Evolutionary conservation across 2,888 invertebrate genomes (phyloP).

Genomic region (Onthophagus sagittarius): DNA sequence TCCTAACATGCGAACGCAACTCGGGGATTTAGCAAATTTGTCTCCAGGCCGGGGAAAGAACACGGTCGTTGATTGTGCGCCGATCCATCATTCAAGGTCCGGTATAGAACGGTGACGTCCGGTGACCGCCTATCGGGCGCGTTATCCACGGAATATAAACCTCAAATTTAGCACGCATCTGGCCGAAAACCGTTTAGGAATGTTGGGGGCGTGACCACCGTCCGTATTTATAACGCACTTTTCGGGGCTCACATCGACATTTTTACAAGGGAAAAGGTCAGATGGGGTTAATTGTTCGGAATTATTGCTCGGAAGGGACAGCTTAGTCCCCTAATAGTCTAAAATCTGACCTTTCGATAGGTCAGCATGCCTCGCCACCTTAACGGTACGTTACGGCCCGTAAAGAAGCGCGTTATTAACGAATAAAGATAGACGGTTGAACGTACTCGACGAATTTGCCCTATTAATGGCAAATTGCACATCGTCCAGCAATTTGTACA

Average conservation of each 20-base stretch:
- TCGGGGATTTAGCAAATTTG: slow-evolving; percentile 9
- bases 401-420: slow-evolving; percentile 7
- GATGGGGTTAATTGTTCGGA: slow-evolving; percentile 45
- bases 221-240: not conserved
- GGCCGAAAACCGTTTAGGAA: not conserved
- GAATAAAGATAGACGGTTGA: not conserved
- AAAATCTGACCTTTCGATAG: slow-evolving; percentile 46
- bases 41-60: not conserved
- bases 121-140: not conserved
- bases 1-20: slow-evolving; percentile 3
- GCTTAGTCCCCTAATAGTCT: slow-evolving; percentile 46
- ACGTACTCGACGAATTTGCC: not conserved
- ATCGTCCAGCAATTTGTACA: slow-evolving; percentile 4
- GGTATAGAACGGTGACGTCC: not conserved
- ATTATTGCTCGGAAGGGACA: slow-evolving; percentile 48
- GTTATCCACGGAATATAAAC: not conserved
- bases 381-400: not conserved
- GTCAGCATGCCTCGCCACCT: slow-evolving; percentile 35
- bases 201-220: not conserved
- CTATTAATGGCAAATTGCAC: slow-evolving; percentile 11
- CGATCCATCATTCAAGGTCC: not conserved
- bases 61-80: not conserved
- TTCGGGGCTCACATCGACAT: not conserved
- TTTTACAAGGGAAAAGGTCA: slow-evolving; percentile 39
- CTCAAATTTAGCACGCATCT: not conserved